Conservation (phyloP, 2,113 vertebrate genomes). For the Ptyas mucosa region DNA sequence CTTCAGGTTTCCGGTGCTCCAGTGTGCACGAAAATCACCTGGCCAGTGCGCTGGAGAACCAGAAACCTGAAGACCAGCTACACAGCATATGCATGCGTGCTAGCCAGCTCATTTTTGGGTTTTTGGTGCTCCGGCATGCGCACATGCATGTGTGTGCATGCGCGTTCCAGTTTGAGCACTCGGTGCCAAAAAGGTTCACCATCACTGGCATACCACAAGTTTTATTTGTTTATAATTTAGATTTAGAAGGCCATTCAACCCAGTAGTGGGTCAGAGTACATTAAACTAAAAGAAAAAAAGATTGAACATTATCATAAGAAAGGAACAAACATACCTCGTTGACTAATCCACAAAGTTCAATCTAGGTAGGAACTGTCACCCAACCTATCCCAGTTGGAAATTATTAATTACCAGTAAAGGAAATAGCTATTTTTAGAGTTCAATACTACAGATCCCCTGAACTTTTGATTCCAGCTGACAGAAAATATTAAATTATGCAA, state of each 20-base stretch:
- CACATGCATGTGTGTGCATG: too few relatives aligned
- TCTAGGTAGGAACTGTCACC: not conserved
- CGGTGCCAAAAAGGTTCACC: too few relatives aligned
- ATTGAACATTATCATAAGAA: not conserved
- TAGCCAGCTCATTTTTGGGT: too few relatives aligned
- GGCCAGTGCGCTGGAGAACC: too few relatives aligned
- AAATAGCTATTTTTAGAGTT: not conserved
- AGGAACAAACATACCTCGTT: not conserved
- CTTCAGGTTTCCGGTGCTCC: too few relatives aligned
- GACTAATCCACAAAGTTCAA: not conserved
- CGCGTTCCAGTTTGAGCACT: too few relatives aligned
- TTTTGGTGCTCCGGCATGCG: too few relatives aligned
- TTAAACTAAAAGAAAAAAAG: not conserved
- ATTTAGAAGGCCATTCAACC: not conserved
- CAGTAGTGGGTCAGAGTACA: not conserved
- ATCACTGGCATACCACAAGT: not conserved
- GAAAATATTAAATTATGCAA: not conserved
- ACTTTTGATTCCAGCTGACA: not conserved
- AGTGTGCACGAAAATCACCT: too few relatives aligned
- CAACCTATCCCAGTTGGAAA: not conserved
- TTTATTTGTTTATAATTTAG: not conserved
- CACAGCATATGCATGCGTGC: too few relatives aligned
- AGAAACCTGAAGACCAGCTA: too few relatives aligned
- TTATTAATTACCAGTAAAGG: not conserved
- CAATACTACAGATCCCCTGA: not conserved